A percentile compares a stretch with the other conserved stretches of the same genome.
Evolutionary conservation across 2,888 invertebrate species (phyloP).

Genomic region (Ectobius pallidus): DNA sequence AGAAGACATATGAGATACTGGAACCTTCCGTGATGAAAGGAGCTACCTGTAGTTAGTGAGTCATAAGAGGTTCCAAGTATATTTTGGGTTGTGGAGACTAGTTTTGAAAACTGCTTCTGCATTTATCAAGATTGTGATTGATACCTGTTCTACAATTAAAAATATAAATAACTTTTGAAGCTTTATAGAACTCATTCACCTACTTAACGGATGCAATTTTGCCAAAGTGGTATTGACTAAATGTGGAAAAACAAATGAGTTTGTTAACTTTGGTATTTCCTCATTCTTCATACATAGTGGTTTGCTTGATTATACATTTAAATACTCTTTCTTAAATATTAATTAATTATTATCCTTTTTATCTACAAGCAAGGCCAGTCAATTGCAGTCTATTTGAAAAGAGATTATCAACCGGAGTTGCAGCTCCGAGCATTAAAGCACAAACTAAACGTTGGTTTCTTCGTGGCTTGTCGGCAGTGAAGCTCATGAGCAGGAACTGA

Average conservation of each 20-base stretch:
- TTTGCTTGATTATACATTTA: constrained; percentile 46
- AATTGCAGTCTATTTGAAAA: constrained; percentile 43
- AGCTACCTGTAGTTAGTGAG: constrained; percentile 40
- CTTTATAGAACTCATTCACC: constrained; percentile 45
- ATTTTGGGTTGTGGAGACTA: constrained; percentile 47
- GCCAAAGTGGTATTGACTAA: constrained; percentile 45
- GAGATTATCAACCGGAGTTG: not conserved
- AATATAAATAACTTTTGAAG: constrained; percentile 46
- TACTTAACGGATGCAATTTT: constrained; percentile 45
- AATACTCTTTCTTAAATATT: constrained; percentile 46
- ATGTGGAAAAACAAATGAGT: constrained; percentile 43
- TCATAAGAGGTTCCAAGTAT: constrained; percentile 44
- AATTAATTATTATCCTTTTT: constrained; percentile 43
- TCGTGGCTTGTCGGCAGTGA: constrained; percentile 9
- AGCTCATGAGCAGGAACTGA: constrained; percentile 20
- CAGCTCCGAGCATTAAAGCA: constrained; percentile 28
- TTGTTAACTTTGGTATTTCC: constrained; percentile 45
- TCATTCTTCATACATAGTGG: constrained; percentile 45
- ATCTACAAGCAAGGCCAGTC: constrained; percentile 45
- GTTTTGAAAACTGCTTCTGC: constrained; percentile 47
- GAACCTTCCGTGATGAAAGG: constrained; percentile 42
- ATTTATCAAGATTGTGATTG: constrained; percentile 47
- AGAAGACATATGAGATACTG: constrained; percentile 43
- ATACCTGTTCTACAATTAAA: constrained; percentile 46
- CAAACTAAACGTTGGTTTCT: constrained; percentile 38